Evolutionary conservation across 1,140 invertebrate genomes (phyloP).

Genomic region (Nixonia krombeini): DNA sequence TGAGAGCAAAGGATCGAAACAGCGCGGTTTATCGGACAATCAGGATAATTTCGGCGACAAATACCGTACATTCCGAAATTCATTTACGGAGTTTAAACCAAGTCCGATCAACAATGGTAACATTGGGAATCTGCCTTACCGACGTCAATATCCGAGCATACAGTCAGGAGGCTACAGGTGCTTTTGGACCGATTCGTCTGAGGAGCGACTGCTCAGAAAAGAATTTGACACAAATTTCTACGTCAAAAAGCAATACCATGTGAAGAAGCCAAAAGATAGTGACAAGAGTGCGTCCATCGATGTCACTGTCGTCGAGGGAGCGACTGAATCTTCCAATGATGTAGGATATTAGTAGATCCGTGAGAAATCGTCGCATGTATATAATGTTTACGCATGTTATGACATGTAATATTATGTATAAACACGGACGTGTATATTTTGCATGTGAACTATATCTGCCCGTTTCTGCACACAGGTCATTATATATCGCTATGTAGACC

Average conservation of each 20-base stretch:
- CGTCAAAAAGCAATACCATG: conserved; percentile 10
- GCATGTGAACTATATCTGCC: too few relatives aligned
- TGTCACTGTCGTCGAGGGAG: background rate
- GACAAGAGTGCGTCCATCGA: background rate
- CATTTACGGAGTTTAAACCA: conserved; percentile 4
- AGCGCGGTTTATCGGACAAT: conserved; percentile 7
- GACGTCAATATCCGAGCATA: background rate
- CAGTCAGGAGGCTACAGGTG: conserved; percentile 35
- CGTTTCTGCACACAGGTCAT: too few relatives aligned
- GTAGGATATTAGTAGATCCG: too few relatives aligned
- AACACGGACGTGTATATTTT: too few relatives aligned
- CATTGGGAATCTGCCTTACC: conserved; percentile 18
- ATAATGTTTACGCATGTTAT: too few relatives aligned
- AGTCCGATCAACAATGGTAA: conserved; percentile 13
- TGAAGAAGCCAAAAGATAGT: conserved; percentile 32
- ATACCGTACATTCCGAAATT: conserved; percentile 11
- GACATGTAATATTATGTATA: too few relatives aligned
- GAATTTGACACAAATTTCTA: conserved; percentile 12
- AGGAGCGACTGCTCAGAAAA: conserved; percentile 9
- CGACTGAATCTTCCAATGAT: too few relatives aligned
- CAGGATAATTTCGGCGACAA: conserved; percentile 11
- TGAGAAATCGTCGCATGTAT: too few relatives aligned
- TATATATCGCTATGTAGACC: too few relatives aligned
- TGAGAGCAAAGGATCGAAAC: conserved; percentile 17
- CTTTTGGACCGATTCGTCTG: conserved; percentile 35